These are phyloP conservation scores for Lepus europaeus DNA, from an alignment of 2,113 vertebrate genomes.

Conservation along the genomic window DNA sequence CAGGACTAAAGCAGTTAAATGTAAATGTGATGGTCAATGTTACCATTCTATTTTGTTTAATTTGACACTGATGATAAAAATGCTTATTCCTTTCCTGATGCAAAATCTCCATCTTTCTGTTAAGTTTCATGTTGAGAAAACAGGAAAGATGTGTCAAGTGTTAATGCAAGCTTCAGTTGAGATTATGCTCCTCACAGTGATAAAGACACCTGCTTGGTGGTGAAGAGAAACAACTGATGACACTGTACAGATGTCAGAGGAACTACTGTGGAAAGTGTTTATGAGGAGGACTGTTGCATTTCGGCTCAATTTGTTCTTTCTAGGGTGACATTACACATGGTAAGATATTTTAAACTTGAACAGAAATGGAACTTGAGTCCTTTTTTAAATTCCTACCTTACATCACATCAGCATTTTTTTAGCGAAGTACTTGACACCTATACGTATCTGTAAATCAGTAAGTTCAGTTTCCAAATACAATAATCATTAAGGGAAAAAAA, in stretches of 20 bases:
- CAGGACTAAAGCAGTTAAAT: no score
- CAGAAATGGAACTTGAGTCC: background rate
- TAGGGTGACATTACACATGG: background rate
- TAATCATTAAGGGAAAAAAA: constrained; percentile 9
- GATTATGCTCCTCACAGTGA: background rate
- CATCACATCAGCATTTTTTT: constrained; percentile 5
- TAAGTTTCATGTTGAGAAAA: constrained; percentile 6
- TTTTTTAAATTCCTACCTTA: background rate
- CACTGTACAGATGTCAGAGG: background rate
- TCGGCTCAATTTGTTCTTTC: constrained; percentile 26
- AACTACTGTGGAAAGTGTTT: background rate
- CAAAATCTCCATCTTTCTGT: constrained; percentile 17
- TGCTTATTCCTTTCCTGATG: background rate
- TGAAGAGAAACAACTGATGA: constrained; percentile 9
- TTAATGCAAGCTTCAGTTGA: constrained; percentile 25
- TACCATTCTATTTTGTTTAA: constrained; percentile 7
- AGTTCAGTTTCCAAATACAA: constrained; percentile 49
- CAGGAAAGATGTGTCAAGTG: constrained; percentile 10
- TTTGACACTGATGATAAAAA: constrained; percentile 9
- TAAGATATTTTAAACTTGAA: constrained; percentile 5
- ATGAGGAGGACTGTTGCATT: background rate
- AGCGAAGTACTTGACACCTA: constrained; percentile 32
- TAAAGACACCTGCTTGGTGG: background rate
- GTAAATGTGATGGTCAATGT: background rate
- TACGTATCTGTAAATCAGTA: background rate